A percentile compares a stretch with the other conserved stretches of the same genome.
These are phyloP conservation scores for Ascaphus truei DNA, from an alignment of 2,113 vertebrate genomes.

Conservation along the genomic window DNA sequence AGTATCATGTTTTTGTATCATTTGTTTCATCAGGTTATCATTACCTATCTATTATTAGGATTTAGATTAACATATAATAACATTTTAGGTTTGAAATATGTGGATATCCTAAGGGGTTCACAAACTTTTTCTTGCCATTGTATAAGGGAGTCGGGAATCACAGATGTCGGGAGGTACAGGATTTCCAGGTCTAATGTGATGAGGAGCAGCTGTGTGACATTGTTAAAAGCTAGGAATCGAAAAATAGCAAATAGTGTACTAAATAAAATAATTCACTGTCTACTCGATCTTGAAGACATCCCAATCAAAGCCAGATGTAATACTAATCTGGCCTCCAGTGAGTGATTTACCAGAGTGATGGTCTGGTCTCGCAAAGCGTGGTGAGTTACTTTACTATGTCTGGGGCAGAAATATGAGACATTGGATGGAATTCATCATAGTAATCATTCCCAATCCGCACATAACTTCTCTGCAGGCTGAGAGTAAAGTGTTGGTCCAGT, in stretches of 20 bases:
- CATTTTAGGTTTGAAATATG: too few species aligned
- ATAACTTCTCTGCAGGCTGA: neutral
- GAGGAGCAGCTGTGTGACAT: neutral
- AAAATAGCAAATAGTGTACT: neutral
- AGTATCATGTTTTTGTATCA: too few species aligned
- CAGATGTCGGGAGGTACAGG: too few species aligned
- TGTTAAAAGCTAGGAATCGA: neutral
- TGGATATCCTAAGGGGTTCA: too few species aligned
- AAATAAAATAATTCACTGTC: neutral
- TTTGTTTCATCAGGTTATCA: too few species aligned
- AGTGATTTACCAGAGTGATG: neutral
- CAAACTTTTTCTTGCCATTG: too few species aligned
- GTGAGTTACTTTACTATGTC: neutral
- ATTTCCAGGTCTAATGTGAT: neutral
- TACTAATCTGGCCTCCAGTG: neutral
- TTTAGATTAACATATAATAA: too few species aligned
- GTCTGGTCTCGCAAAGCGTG: neutral
- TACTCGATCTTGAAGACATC: neutral
- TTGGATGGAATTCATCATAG: neutral
- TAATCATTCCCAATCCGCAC: neutral
- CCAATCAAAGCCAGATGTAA: slow-evolving; percentile 14
- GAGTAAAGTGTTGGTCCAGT: too few species aligned
- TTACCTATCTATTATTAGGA: too few species aligned
- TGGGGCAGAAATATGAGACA: neutral
- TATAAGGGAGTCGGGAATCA: too few species aligned